Conservation (phyloP, 2,797 vertebrate genomes). For the Melanotaenia boesemani region DNA sequence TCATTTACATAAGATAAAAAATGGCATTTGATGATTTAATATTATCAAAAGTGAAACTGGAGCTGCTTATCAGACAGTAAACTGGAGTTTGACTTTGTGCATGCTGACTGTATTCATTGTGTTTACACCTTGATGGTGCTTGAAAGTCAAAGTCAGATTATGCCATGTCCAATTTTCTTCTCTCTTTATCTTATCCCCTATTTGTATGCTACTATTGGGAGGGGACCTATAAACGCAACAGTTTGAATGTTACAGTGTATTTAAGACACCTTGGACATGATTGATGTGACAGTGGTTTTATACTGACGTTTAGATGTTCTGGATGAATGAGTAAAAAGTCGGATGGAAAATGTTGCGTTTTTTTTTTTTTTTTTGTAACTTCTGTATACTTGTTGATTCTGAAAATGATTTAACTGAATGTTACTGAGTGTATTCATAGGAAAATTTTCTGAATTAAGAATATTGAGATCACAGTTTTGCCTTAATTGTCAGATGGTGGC, state of each 20-base stretch:
- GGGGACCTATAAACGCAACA: slow-evolving; percentile 8
- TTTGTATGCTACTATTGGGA: slow-evolving; percentile 15
- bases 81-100: slow-evolving; percentile 56
- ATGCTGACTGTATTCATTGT: slow-evolving; percentile 54
- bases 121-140: slow-evolving; percentile 43
- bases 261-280: slow-evolving; percentile 18
- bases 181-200: slow-evolving; percentile 1
- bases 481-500: slow-evolving; percentile 9
- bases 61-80: slow-evolving; percentile 42
- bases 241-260: slow-evolving; percentile 27
- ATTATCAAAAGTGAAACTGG: neutral
- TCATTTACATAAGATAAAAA: neutral
- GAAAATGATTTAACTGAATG: slow-evolving; percentile 32
- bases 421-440: slow-evolving; percentile 23
- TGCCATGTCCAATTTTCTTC: slow-evolving; percentile 23
- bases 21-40: neutral
- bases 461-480: slow-evolving; percentile 18
- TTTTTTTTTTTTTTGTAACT: slow-evolving; percentile 38
- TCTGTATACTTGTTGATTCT: slow-evolving; percentile 57
- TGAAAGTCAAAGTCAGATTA: slow-evolving; percentile 35
- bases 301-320: slow-evolving; percentile 42
- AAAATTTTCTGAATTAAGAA: slow-evolving; percentile 11
- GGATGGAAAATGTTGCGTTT: neutral
- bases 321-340: slow-evolving; percentile 34
- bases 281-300: slow-evolving; percentile 8